Evolutionary conservation across 2,113 vertebrate genomes (phyloP).

Genomic region (Thamnaconus septentrionalis): DNA sequence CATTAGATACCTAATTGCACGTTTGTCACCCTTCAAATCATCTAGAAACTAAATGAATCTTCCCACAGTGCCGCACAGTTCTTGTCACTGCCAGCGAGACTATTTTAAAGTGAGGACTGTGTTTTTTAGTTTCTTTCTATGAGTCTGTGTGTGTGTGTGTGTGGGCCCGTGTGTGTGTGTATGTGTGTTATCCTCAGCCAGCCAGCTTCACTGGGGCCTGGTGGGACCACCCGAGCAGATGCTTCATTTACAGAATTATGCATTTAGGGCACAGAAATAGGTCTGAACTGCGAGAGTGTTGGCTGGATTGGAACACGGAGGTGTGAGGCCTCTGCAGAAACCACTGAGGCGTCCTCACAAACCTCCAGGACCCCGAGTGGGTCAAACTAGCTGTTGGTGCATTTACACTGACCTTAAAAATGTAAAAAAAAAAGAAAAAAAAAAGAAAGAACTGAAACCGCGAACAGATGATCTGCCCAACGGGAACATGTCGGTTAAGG

Average conservation of each 20-base stretch:
- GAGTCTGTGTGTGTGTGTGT: constrained; percentile 3
- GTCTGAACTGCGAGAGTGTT: constrained; percentile 50
- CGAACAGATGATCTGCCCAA: too few relatives aligned
- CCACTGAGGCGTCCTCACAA: neutral
- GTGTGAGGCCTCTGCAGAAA: constrained; percentile 24
- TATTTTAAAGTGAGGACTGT: constrained; percentile 31
- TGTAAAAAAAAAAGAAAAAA: neutral
- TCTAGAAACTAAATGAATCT: neutral
- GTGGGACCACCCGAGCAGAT: constrained; percentile 68
- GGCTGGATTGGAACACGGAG: constrained; percentile 48
- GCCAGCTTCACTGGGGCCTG: constrained; percentile 34
- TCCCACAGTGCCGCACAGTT: constrained; percentile 20
- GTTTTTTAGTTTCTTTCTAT: neutral
- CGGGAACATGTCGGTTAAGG: too few relatives aligned
- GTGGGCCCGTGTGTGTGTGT: constrained; percentile 18
- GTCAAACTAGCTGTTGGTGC: constrained; percentile 12
- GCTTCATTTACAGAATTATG: constrained; percentile 69
- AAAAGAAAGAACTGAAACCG: neutral
- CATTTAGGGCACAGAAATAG: constrained; percentile 70
- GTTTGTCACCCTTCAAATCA: neutral
- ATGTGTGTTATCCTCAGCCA: constrained; percentile 32
- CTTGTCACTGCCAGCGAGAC: constrained; percentile 22
- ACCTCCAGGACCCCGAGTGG: neutral
- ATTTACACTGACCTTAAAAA: constrained; percentile 17
- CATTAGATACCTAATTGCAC: neutral